Evolutionary conservation across 2,797 vertebrate genomes (phyloP).

Genomic region (Distichodus sexfasciatus): DNA sequence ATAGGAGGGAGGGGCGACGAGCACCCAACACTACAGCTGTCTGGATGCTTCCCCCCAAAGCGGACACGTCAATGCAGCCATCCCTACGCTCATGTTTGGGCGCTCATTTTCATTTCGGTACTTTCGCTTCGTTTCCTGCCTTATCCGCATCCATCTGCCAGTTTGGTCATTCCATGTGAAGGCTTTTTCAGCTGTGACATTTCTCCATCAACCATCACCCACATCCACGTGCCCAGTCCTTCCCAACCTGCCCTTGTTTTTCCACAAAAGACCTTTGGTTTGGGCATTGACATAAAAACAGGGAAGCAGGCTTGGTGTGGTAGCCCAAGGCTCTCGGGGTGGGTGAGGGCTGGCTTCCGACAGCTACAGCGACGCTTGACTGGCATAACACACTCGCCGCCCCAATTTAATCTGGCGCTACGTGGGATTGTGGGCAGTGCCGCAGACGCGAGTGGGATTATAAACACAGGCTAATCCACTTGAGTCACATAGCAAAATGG

Average conservation of each 20-base stretch:
- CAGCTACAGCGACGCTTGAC: conserved; percentile 27
- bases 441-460: conserved; percentile 47
- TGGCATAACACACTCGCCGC: conserved; percentile 14
- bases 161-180: neutral
- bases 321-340: conserved; percentile 15
- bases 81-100: conserved; percentile 2
- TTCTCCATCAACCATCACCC: conserved; percentile 26
- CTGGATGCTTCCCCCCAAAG: conserved; percentile 37
- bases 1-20: conserved; percentile 12
- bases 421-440: conserved; percentile 39
- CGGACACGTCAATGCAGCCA: conserved; percentile 44
- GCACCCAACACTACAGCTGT: conserved; percentile 42
- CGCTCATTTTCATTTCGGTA: neutral
- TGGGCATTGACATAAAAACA: conserved; percentile 13
- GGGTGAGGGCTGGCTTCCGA: conserved; percentile 13
- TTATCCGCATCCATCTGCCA: conserved; percentile 8
- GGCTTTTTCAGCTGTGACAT: conserved; percentile 30
- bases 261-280: conserved; percentile 15
- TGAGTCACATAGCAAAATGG: conserved; percentile 30
- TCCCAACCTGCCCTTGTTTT: conserved; percentile 29
- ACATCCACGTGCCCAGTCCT: conserved; percentile 1
- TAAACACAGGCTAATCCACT: conserved; percentile 44
- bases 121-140: neutral
- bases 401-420: conserved; percentile 45
- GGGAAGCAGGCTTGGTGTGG: conserved; percentile 12